Conservation (phyloP, 2,113 vertebrate species). For the Vombatus ursinus region DNA sequence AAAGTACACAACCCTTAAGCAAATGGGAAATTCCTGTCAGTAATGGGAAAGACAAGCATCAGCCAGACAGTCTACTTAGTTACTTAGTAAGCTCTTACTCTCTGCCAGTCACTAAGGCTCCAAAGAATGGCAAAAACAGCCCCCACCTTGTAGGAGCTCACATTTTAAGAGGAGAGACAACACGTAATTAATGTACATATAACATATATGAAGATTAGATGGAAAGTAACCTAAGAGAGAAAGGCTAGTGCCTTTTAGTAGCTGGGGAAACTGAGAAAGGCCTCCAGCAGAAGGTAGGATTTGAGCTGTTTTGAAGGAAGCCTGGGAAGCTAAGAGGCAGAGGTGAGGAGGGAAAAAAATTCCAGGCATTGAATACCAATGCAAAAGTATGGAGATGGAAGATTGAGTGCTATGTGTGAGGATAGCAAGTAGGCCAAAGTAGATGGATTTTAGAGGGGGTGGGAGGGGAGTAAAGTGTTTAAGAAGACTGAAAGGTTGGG, state of each 20-base stretch:
- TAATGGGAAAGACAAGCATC: background rate
- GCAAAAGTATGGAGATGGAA: too few species aligned
- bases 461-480: background rate
- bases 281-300: background rate
- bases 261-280: background rate
- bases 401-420: background rate
- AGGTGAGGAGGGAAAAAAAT: background rate
- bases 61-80: background rate
- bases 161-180: background rate
- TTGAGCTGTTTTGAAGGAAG: background rate
- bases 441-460: background rate
- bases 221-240: background rate
- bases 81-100: background rate
- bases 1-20: background rate
- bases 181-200: background rate
- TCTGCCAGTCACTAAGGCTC: slow-evolving; percentile 3
- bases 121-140: slow-evolving; percentile 33
- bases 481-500: background rate
- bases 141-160: background rate
- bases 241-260: background rate
- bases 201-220: background rate
- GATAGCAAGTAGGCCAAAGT: background rate
- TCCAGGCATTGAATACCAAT: background rate
- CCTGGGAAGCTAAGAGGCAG: background rate
- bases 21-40: background rate